These are phyloP conservation scores for Masticophis lateralis DNA, from an alignment of 2,797 vertebrate genomes.

Conservation along the genomic window DNA sequence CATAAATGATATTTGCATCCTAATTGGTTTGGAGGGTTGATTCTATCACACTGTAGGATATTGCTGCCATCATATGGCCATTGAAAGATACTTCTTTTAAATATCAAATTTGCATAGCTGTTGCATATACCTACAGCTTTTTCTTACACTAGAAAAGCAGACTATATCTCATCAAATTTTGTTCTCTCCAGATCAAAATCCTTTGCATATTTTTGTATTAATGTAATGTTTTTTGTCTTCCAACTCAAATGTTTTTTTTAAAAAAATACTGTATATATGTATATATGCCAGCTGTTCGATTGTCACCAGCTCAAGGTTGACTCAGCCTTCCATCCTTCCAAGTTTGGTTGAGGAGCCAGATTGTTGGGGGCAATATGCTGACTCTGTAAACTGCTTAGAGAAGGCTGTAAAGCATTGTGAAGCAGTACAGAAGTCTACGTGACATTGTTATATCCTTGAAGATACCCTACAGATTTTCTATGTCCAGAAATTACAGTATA, in stretches of 20 bases:
- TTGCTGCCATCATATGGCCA: constrained; percentile 4
- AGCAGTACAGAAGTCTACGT: background rate
- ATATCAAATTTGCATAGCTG: background rate
- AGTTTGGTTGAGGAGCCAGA: background rate
- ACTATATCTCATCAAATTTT: background rate
- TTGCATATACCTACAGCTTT: background rate
- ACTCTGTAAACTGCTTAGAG: background rate
- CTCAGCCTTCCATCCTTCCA: background rate
- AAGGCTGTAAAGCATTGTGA: background rate
- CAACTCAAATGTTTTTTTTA: background rate
- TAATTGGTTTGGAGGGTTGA: background rate
- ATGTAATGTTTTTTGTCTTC: background rate
- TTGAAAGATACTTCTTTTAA: background rate
- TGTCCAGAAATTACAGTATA: background rate
- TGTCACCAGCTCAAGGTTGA: background rate
- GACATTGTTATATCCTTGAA: background rate
- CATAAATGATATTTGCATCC: background rate
- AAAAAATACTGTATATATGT: background rate
- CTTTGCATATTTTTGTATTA: background rate
- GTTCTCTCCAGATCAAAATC: background rate
- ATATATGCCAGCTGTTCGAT: background rate
- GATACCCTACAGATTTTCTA: background rate
- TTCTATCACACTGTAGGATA: background rate
- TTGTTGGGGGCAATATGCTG: background rate
- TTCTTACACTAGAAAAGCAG: background rate